phyloP scores from a whole-genome alignment of 2,797 vertebrate species.

The Knipowitschia caucasica region DNA sequence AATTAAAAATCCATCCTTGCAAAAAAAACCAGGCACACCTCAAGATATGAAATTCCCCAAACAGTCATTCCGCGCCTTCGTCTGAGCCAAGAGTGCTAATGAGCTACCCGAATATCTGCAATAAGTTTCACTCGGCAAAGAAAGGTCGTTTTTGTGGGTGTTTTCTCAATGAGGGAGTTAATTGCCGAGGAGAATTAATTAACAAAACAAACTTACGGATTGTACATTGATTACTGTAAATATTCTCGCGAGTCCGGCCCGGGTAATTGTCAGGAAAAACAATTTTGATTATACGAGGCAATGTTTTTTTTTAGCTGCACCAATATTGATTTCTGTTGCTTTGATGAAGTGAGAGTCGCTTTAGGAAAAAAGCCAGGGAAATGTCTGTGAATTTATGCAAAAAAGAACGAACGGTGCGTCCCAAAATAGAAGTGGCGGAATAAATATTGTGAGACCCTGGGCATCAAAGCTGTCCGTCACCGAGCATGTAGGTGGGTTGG shows the following conservation, averaged over 20 bases:
- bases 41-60: conserved; percentile 31
- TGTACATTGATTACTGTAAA: conserved; percentile 67
- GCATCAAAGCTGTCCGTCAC: not conserved
- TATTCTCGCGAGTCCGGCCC: conserved; percentile 58
- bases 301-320: conserved; percentile 32
- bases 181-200: conserved; percentile 65
- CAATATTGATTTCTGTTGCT: conserved; percentile 59
- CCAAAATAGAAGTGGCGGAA: conserved; percentile 1
- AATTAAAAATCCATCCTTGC: conserved; percentile 39
- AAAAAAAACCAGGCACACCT: conserved; percentile 13
- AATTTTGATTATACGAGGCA: conserved; percentile 59
- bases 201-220: conserved; percentile 58
- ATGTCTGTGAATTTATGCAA: conserved; percentile 27
- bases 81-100: conserved; percentile 52
- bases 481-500: not conserved
- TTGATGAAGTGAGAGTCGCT: conserved; percentile 36
- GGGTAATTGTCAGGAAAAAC: conserved; percentile 51
- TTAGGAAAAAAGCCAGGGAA: conserved; percentile 9
- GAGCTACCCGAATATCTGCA: conserved; percentile 40
- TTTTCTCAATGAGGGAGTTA: conserved; percentile 51
- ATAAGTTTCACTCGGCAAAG: conserved; percentile 58
- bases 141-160: conserved; percentile 57
- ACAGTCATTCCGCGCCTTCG: conserved; percentile 52
- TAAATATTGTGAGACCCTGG: conserved; percentile 2
- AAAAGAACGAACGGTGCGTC: not conserved